Percentiles rank a stretch among this genome's conserved stretches.
Evolutionary conservation across 2,797 vertebrate species (phyloP).

Genomic region (Tapera naevia): DNA sequence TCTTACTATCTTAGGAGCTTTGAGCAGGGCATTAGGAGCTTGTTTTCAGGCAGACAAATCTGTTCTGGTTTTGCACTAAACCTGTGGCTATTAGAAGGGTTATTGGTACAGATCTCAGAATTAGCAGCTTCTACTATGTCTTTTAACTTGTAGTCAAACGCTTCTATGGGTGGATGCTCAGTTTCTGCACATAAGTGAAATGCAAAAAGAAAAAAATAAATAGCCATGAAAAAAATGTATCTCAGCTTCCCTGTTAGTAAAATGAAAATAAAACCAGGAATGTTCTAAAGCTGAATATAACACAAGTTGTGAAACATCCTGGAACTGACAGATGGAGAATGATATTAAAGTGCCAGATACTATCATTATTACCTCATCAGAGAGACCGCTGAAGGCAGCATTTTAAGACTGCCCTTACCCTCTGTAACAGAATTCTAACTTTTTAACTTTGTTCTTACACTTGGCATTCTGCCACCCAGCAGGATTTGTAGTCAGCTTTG

Average conservation of each 20-base stretch:
- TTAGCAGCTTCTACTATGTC: background rate
- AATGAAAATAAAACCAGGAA: conserved; percentile 3
- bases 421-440: background rate
- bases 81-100: background rate
- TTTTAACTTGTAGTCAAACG: background rate
- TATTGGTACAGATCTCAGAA: background rate
- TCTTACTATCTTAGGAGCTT: background rate
- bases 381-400: background rate
- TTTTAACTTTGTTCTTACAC: conserved; percentile 32
- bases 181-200: background rate
- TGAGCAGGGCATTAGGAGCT: background rate
- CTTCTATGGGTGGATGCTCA: background rate
- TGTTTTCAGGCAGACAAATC: background rate
- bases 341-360: conserved; percentile 37
- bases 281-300: conserved; percentile 39
- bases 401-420: conserved; percentile 15
- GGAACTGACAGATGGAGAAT: conserved; percentile 35
- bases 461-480: background rate
- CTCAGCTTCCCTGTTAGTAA: background rate
- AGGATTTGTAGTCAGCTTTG: background rate
- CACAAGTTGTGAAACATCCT: conserved; percentile 23
- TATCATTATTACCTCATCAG: conserved; percentile 33
- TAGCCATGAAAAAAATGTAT: background rate
- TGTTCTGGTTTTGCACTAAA: background rate
- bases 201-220: background rate